Percentiles rank a stretch among this genome's conserved stretches.
Conservation (phyloP, 2,113 vertebrate genomes). For the Datnioides undecimradiatus region DNA sequence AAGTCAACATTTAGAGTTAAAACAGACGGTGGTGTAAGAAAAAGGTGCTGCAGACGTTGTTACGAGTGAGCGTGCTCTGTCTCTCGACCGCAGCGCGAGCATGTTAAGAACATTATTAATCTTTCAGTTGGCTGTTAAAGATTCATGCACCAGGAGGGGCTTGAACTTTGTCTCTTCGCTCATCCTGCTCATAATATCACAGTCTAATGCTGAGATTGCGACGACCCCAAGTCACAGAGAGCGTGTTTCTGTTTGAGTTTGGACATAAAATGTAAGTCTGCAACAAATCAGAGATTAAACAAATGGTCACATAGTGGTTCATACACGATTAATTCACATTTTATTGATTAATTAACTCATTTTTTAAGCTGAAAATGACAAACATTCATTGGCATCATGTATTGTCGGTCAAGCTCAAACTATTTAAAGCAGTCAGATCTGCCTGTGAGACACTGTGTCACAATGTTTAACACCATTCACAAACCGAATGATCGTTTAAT, state of each 20-base stretch:
- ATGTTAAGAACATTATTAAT: slow-evolving; percentile 62
- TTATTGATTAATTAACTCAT: background rate
- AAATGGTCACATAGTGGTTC: too few relatives aligned
- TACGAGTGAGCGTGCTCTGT: background rate
- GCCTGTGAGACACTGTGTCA: background rate
- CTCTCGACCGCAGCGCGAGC: background rate
- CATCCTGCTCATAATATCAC: slow-evolving; percentile 23
- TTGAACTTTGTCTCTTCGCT: slow-evolving; percentile 47
- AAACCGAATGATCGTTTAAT: too few relatives aligned
- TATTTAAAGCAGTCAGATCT: background rate
- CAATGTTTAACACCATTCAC: background rate
- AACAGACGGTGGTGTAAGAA: background rate
- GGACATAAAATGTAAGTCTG: too few relatives aligned
- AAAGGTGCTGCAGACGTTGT: background rate
- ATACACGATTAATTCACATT: background rate
- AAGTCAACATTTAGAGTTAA: background rate
- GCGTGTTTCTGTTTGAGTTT: background rate
- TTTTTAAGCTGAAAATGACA: background rate
- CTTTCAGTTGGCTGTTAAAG: slow-evolving; percentile 62
- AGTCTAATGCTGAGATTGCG: background rate
- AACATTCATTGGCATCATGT: background rate
- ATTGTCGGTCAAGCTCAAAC: background rate
- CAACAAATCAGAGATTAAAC: background rate
- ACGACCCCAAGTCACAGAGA: slow-evolving; percentile 5
- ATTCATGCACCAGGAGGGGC: slow-evolving; percentile 53